Evolutionary conservation across 2,888 invertebrate species (phyloP).

Genomic region (Slavum lentiscoides): DNA sequence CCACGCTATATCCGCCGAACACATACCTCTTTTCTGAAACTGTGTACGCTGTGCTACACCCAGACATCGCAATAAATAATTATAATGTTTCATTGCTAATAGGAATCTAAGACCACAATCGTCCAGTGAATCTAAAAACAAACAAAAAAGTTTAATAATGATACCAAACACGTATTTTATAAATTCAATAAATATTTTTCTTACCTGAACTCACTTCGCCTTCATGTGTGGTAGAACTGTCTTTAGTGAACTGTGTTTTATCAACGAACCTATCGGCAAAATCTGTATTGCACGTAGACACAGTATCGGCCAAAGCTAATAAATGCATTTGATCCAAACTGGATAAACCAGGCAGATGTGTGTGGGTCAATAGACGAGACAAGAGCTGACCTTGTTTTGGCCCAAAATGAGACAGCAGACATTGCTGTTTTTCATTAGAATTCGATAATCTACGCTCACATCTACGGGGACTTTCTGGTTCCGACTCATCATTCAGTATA

Average conservation of each 20-base stretch:
- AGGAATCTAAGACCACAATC: conserved; percentile 96
- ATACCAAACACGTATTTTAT: background rate
- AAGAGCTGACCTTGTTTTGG: conserved; percentile 83
- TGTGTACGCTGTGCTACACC: conserved; percentile 85
- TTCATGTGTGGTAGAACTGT: conserved; percentile 61
- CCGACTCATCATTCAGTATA: conserved; percentile 73
- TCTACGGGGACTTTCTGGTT: conserved; percentile 65
- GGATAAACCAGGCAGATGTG: conserved; percentile 89
- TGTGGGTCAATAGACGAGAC: conserved; percentile 89
- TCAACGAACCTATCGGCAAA: conserved; percentile 80
- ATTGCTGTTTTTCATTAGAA: conserved; percentile 69
- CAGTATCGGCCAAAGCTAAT: conserved; percentile 96
- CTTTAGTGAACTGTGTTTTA: conserved; percentile 70
- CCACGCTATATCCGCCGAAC: conserved; percentile 93
- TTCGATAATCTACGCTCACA: conserved; percentile 71
- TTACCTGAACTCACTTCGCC: conserved; percentile 55
- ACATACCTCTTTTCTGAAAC: conserved; percentile 83
- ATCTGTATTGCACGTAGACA: conserved; percentile 88
- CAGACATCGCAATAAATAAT: conserved; percentile 89
- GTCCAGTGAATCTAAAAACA: conserved; percentile 76
- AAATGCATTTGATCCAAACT: conserved; percentile 99
- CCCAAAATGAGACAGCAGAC: conserved; percentile 77
- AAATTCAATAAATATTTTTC: background rate
- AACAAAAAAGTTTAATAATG: background rate
- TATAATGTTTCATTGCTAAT: conserved; percentile 96